These are phyloP conservation scores for Melieria crassipennis DNA, from an alignment of 2,888 invertebrate species.

Conservation along the genomic window DNA sequence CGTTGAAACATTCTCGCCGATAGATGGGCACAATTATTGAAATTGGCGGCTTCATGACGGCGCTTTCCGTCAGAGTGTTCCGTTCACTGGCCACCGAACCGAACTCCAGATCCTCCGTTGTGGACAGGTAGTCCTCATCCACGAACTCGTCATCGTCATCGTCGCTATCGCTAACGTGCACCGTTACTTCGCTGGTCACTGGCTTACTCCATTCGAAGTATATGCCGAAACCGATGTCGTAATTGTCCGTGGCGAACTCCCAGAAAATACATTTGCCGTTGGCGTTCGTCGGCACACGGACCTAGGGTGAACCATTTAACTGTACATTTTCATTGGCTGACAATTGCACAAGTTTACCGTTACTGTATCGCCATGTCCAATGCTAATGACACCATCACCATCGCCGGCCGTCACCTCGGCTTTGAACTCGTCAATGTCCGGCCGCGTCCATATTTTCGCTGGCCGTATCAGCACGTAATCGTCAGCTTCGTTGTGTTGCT, in stretches of 20 bases:
- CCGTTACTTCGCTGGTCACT: slow-evolving; percentile 82
- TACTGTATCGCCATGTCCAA: slow-evolving; percentile 96
- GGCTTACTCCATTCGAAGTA: slow-evolving; percentile 98
- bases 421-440: slow-evolving; percentile 90
- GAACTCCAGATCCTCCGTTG: slow-evolving; percentile 73
- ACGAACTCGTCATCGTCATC: slow-evolving; percentile 74
- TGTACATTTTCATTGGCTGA: background rate
- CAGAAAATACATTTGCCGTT: slow-evolving; percentile 94
- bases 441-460: slow-evolving; percentile 96
- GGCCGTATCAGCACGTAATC: slow-evolving; percentile 71
- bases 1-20: slow-evolving; percentile 94
- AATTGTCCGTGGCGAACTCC: slow-evolving; percentile 99
- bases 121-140: slow-evolving; percentile 65
- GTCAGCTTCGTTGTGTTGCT: slow-evolving; percentile 57
- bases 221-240: slow-evolving; percentile 97
- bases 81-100: slow-evolving; percentile 64
- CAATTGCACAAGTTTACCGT: slow-evolving; percentile 71
- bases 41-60: slow-evolving; percentile 55
- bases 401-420: slow-evolving; percentile 81
- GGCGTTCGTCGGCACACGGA: slow-evolving; percentile 94
- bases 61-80: slow-evolving; percentile 44
- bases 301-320: slow-evolving; percentile 58
- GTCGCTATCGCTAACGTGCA: slow-evolving; percentile 95
- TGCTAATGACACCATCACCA: slow-evolving; percentile 89
- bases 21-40: slow-evolving; percentile 95